These are phyloP conservation scores for Entosphenus tridentatus DNA, from an alignment of 2,113 vertebrate genomes.

Conservation along the genomic window DNA sequence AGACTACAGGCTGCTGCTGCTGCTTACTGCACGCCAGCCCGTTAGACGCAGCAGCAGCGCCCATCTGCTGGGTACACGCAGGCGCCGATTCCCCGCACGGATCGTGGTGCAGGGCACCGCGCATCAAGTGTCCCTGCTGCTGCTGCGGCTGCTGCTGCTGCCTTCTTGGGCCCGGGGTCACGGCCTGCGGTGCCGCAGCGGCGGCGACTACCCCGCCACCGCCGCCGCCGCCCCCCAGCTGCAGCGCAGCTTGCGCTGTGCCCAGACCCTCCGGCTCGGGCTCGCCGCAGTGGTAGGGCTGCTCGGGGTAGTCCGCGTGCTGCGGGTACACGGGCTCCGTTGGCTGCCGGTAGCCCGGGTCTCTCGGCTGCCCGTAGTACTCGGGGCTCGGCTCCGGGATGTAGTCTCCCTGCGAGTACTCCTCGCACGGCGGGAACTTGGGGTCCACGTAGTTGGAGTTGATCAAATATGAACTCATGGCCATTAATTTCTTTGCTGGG, in stretches of 20 bases:
- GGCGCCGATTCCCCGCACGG: conserved; percentile 11
- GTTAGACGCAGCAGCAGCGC: conserved; percentile 42
- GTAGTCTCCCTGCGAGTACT: conserved; percentile 59
- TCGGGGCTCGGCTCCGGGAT: conserved; percentile 40
- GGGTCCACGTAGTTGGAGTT: conserved; percentile 98
- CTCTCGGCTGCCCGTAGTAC: conserved; percentile 60
- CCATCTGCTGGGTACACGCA: conserved; percentile 27
- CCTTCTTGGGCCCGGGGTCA: conserved; percentile 11
- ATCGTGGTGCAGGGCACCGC: conserved; percentile 11
- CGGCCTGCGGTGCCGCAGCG: conserved; percentile 11
- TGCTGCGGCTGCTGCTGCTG: conserved; percentile 11
- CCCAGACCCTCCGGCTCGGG: background rate
- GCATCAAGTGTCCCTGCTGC: conserved; percentile 14
- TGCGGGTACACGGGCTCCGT: conserved; percentile 35
- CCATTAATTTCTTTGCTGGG: conserved; percentile 97
- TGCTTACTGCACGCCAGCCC: conserved; percentile 42
- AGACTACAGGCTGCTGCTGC: conserved; percentile 67
- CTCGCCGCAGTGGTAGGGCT: conserved; percentile 41
- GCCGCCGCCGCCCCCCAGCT: conserved; percentile 11
- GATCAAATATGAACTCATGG: conserved; percentile 99
- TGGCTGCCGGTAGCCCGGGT: conserved; percentile 44
- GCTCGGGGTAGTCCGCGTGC: conserved; percentile 41
- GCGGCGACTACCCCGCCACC: conserved; percentile 15
- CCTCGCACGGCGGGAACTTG: conserved; percentile 89
- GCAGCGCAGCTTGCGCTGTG: background rate